Base-by-base conservation (phyloP, 2,113 vertebrate species). In the Platichthys flesus region DNA sequence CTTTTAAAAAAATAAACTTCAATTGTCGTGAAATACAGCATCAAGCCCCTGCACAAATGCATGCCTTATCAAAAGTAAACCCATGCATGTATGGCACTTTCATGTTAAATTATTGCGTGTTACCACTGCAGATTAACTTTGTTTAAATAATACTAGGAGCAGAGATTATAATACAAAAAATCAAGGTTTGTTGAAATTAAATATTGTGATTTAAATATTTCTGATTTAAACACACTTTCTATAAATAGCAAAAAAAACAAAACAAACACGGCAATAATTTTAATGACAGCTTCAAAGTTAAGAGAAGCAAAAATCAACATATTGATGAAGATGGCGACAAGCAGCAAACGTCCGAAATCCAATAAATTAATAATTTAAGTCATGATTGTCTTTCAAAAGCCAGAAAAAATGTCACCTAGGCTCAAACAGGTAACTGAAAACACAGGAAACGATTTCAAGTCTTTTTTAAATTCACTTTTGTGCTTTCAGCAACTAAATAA, bases 1-100 rank as follows among this genome's bases (percentile, higher is more conserved):
- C 23, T 89, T 69, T 78, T 88, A 83, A 51, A 89, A 90, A 90
- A 90, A 87, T 89, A 91, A 90, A 86, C 54, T 85, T 80, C 26
- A 63, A 61, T 77, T 85, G 15, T 21, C 26, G 79, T 63, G 40
- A 85, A 85, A 87, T 74, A 84, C 55, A 81, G 35, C 71, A 13
- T 79, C 23, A 63, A 66, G 56, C 7, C 51, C 64, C 9, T 79
- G 13, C 35, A 61, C 4, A 78, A 85, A 74, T 62, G 18, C 24
- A 84, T 31, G 45, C 37, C 47, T 81, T 83, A 71, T 79, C 18
- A 86, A 84, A 87, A 75, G 47, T 71, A 65, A 82, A 70, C 69
- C 23, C 31, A 57, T 72, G 14, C 59, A 51, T 62, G 21, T 74
- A 66, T 90, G 85, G 79, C 88, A 90, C 79, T 55, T 16, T 86